Conservation (phyloP, 2,888 invertebrate genomes). For the Apamea monoglypha region DNA sequence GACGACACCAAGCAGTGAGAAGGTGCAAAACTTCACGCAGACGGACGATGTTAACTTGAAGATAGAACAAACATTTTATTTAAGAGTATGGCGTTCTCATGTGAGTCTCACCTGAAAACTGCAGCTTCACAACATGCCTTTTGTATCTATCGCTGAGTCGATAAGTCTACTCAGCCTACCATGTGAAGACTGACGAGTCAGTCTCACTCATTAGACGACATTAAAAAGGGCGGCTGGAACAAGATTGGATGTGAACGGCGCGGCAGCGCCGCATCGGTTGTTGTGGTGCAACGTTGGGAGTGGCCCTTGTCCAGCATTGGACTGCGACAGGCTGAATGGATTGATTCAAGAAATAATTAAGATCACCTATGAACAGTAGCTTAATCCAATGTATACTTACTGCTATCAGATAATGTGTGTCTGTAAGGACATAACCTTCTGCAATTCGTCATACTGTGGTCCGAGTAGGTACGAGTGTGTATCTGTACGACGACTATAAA, state of each 20-base stretch:
- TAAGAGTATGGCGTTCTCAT: background rate
- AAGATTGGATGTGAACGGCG: background rate
- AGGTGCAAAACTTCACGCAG: background rate
- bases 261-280: background rate
- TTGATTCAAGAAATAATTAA: background rate
- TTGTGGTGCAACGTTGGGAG: background rate
- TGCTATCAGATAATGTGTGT: background rate
- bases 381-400: background rate
- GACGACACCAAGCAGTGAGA: background rate
- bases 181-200: background rate
- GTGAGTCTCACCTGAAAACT: background rate
- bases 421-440: conserved; percentile 16
- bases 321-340: background rate
- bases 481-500: background rate
- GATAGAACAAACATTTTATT: background rate
- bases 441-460: too few relatives aligned
- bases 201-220: background rate
- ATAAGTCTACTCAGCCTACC: too few relatives aligned
- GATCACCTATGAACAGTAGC: background rate
- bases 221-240: too few relatives aligned
- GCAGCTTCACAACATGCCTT: background rate
- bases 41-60: background rate
- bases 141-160: background rate
- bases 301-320: background rate
- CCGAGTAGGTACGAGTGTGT: background rate